A percentile compares a stretch with the other conserved stretches of the same genome.
Conservation (phyloP, 2,113 vertebrate genomes). For the Bungarus multicinctus region DNA sequence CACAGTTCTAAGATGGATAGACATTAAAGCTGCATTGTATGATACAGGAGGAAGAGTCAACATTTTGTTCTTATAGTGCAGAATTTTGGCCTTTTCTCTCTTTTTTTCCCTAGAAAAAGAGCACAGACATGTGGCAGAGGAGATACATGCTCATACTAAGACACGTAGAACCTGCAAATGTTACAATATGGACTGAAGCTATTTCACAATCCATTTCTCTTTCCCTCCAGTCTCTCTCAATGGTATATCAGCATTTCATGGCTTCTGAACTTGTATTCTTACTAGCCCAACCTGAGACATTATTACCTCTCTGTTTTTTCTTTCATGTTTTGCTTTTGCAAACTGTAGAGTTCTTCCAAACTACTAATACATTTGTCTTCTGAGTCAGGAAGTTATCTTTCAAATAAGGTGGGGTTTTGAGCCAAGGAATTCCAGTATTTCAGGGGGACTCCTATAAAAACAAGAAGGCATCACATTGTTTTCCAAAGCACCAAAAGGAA, state of each 20-base stretch:
- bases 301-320: background rate
- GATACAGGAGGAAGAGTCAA: background rate
- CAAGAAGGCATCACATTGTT: too few relatives aligned
- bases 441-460: too few relatives aligned
- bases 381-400: background rate
- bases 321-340: background rate
- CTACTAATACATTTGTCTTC: background rate
- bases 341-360: background rate
- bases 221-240: background rate
- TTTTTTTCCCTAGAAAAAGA: background rate
- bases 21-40: background rate
- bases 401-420: too few relatives aligned
- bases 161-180: background rate
- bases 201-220: background rate
- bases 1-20: constrained; percentile 9
- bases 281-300: background rate
- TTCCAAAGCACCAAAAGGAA: too few relatives aligned
- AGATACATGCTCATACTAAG: background rate
- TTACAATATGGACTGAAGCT: background rate
- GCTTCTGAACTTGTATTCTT: background rate
- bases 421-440: too few relatives aligned
- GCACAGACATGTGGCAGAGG: background rate
- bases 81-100: background rate
- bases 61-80: background rate
- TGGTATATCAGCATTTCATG: background rate